Evolutionary conservation across 2,113 vertebrate genomes (phyloP).

Genomic region (Seriola quinqueradiata): DNA sequence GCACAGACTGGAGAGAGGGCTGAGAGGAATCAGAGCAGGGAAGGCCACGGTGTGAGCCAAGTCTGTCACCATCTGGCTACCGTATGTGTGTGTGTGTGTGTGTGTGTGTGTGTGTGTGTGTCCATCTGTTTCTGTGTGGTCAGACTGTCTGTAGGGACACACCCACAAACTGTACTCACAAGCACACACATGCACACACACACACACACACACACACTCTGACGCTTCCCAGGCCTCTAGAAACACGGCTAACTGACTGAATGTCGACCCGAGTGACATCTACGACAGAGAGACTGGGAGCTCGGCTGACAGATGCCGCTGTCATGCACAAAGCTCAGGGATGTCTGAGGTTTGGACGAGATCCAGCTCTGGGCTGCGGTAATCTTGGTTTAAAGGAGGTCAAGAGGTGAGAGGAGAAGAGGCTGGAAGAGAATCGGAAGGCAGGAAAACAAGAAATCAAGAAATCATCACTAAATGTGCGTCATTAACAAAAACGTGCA

Average conservation of each 20-base stretch:
- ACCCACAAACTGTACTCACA: constrained; percentile 23
- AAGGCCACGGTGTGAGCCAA: constrained; percentile 49
- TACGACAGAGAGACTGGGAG: background rate
- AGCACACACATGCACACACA: background rate
- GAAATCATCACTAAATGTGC: too few species aligned
- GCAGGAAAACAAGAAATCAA: background rate
- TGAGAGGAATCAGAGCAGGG: constrained; percentile 46
- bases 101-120: background rate
- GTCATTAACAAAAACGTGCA: constrained; percentile 6
- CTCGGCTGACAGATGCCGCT: constrained; percentile 29
- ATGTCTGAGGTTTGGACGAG: constrained; percentile 18
- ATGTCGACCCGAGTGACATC: background rate
- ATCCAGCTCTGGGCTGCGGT: constrained; percentile 32
- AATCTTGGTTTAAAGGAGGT: constrained; percentile 49
- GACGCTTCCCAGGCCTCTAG: background rate
- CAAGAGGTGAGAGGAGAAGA: constrained; percentile 3
- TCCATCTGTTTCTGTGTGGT: constrained; percentile 59
- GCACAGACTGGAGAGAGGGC: background rate
- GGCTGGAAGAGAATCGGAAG: constrained; percentile 4
- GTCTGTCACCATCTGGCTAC: constrained; percentile 77
- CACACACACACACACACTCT: background rate
- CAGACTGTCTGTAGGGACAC: constrained; percentile 31
- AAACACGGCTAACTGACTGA: background rate
- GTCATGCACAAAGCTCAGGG: background rate
- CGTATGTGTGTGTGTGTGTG: constrained; percentile 56